Percentiles rank a stretch among this genome's conserved stretches.
These are phyloP conservation scores for Ophioninae sp. DNA, from an alignment of 2,888 invertebrate species.

Conservation along the genomic window DNA sequence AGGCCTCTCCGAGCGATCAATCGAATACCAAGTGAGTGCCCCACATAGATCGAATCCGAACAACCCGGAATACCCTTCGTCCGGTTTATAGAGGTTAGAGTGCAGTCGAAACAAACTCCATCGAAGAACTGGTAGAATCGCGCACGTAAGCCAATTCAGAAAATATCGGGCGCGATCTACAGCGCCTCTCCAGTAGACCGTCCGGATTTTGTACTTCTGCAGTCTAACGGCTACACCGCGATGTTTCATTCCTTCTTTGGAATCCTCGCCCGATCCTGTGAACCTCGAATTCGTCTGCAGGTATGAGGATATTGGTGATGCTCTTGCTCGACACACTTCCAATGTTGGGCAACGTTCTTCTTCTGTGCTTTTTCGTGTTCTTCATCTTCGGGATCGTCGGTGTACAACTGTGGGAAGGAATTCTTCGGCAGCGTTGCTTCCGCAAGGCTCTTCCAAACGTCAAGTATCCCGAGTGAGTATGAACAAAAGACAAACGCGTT, in stretches of 20 bases:
- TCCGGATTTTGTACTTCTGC: no score
- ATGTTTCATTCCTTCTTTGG: neutral
- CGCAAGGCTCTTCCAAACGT: conserved; percentile 88
- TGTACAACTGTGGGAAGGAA: conserved; percentile 99
- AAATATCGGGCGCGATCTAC: no score
- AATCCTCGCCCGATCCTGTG: neutral
- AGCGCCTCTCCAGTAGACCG: no score
- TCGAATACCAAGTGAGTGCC: conserved; percentile 98
- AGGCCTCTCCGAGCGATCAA: conserved; percentile 99
- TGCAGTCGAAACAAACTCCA: no score
- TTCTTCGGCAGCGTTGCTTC: conserved; percentile 96
- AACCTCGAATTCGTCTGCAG: conserved; percentile 82
- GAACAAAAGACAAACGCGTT: conserved; percentile 4
- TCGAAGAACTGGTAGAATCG: no score
- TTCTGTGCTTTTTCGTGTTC: conserved; percentile 99
- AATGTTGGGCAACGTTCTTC: conserved; percentile 99
- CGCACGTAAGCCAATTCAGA: no score
- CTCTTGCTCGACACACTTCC: conserved; percentile 98
- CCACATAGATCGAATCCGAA: no score
- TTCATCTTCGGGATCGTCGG: conserved; percentile 99
- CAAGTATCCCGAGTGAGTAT: conserved; percentile 89
- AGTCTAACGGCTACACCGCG: no score
- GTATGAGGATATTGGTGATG: conserved; percentile 99
- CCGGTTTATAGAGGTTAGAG: no score
- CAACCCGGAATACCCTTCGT: no score